Base-by-base conservation (phyloP, 2,888 invertebrate species). In the Portevinia maculata region DNA sequence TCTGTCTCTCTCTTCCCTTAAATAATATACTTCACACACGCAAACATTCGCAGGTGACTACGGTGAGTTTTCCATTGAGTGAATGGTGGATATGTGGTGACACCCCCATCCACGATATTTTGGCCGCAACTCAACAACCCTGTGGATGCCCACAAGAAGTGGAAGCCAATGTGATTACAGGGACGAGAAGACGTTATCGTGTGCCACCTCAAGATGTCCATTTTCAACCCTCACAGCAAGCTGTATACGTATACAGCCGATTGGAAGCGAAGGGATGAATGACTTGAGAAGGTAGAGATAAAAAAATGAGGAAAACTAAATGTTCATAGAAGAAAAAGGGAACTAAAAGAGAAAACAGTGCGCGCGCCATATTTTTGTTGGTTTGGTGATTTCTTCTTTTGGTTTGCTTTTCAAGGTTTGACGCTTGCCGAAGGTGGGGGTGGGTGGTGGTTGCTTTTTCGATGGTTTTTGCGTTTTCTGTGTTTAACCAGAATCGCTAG, bases 111-210 rank as follows among this genome's bases (percentile, higher is more conserved):
- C 88, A 86, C 87, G 84, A 74, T 69, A 79, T 62, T 85, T 69
- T 74, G 81, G 85, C 85, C 85, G 70, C 85, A 85, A 84, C 70
- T 85, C 88, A 88, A 88, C 88, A 89, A 87, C 87, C 87, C 87
- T 88, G 88, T 86, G 87, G 88, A 87, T 86, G 86, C 86, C 89
- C 89, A 86, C 89, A 89, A 88, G 85, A 85, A 85, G 75, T 83
- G 71, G 84, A 83, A 78, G 84, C 70, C 70, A 84, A 78, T 76
- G 84, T 83, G 84, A 84, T 83, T 83, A 83, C 78, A 78, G 76
- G 39, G 65, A 81, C 76, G 75, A n/a, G n/a, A n/a, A n/a, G n/a
- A 81, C 71, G 78, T 83, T 83, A 83, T 83, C 83, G 83, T 81
- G 79, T 81, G 79, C 74, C 57, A 71, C 71, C 65, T 67, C 83